Evolutionary conservation across 2,888 invertebrate species (phyloP), one percentile per base, ranked within the genome.

Genomic region (Neoscelio sp.): DNA sequence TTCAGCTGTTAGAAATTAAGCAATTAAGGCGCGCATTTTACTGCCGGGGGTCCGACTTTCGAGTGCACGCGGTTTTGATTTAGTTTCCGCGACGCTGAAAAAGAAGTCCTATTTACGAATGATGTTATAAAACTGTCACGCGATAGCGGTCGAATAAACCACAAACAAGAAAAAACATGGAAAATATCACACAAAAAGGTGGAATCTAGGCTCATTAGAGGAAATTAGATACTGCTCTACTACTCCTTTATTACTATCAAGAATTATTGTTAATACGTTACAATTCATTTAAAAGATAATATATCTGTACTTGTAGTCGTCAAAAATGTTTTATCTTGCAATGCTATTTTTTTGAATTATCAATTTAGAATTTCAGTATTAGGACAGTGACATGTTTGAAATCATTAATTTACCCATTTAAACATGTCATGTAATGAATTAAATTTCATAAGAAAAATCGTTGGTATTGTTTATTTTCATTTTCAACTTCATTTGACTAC

Each of bases 1-100:
- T 78, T 75, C 65, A 81, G 82, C 84, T 84, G 85, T 87, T 87
- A 87, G 87, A 88, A 87, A 87, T 89, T 86, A 87, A 88, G 87
- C 87, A 88, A 88, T 88, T 88, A 88, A 87, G 83, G 80, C 80
- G 78, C 79, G 83, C 81, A 83, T 85, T 86, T 87, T 87, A 85
- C 84, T 83, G 82, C 80, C 82, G 82, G 84, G 79, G 83, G 65
- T 84, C 82, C 84, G 76, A 83, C 82, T 82, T 83, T 84, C 83
- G 78, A 81, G 82, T 67, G 78, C 77, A 80, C 68, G 65, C 77
- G 65, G 74, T 80, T 80, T 78, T 80, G 80, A 80, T 78, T 78
- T 74, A 80, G 78, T 68, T 80, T 74, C 65, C 77, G 50, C 68
- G 65, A 78, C 74, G 78, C 50, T 75, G 48, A 78, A 71, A 68